Percentiles rank a stretch among this genome's conserved stretches.
Conservation (phyloP, 1,140 invertebrate genomes). For the Elysia chlorotica region DNA sequence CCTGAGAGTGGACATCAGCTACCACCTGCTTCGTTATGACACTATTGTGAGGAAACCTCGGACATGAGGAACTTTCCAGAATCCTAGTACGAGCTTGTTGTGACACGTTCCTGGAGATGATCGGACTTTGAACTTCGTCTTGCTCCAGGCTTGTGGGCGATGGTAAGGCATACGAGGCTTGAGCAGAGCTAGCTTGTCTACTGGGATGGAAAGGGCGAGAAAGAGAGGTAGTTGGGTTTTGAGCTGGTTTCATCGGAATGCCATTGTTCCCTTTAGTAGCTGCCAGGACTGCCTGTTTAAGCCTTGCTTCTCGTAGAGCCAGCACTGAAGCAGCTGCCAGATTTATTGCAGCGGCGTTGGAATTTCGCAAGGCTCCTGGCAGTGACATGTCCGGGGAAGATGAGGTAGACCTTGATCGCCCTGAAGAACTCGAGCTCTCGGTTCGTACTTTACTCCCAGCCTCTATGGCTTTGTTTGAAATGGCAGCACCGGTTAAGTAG, state of each 20-base stretch:
- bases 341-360: too few species aligned
- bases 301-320: too few species aligned
- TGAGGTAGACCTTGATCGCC: not conserved
- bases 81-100: not conserved
- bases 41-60: not conserved
- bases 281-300: too few species aligned
- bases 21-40: not conserved
- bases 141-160: not conserved
- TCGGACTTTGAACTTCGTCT: not conserved
- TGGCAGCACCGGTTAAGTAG: not conserved
- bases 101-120: not conserved
- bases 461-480: slow-evolving; percentile 9
- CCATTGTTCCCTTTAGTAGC: too few species aligned
- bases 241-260: not conserved
- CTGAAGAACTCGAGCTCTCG: not conserved
- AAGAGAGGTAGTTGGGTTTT: too few species aligned
- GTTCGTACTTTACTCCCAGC: slow-evolving; percentile 2
- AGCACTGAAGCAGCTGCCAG: too few species aligned
- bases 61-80: not conserved
- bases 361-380: too few species aligned
- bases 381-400: slow-evolving; percentile 12
- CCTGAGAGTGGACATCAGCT: not conserved
- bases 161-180: too few species aligned
- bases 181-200: not conserved
- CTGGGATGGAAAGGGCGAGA: not conserved